Percentiles rank a stretch among this genome's conserved stretches.
phyloP scores from a whole-genome alignment of 92 coral and sea anemone genomes.

The Desmophyllum pertusum region DNA sequence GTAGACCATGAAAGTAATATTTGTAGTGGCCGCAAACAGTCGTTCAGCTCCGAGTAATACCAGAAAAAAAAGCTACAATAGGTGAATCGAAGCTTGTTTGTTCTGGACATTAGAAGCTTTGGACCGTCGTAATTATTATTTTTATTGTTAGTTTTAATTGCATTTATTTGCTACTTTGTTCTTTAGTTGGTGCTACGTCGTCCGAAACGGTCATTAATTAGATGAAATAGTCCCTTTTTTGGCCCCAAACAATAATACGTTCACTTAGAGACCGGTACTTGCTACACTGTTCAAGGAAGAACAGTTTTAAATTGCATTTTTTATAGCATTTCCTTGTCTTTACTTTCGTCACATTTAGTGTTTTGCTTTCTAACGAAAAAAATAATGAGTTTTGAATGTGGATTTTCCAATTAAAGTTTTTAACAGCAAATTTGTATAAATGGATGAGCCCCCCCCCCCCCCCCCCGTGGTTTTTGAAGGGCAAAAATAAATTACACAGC shows the following conservation, averaged over 20 bases:
- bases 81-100: background rate
- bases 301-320: background rate
- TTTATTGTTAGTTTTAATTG: background rate
- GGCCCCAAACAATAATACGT: background rate
- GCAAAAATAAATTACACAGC: too few species aligned
- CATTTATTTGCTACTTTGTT: background rate
- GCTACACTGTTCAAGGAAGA: background rate
- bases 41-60: too few species aligned
- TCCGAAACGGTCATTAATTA: background rate
- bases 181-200: background rate
- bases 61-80: background rate
- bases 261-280: background rate
- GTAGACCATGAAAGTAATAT: background rate
- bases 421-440: background rate
- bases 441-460: background rate
- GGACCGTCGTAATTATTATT: background rate
- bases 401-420: background rate
- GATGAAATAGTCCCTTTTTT: background rate
- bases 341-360: background rate
- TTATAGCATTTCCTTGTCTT: background rate
- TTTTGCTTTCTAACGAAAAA: constrained; percentile 1
- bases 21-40: too few species aligned
- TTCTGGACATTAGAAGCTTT: background rate
- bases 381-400: background rate
- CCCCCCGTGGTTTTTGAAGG: too few species aligned